Evolutionary conservation across 2,888 invertebrate species (phyloP).

Genomic region (Plemyria rubiginata): DNA sequence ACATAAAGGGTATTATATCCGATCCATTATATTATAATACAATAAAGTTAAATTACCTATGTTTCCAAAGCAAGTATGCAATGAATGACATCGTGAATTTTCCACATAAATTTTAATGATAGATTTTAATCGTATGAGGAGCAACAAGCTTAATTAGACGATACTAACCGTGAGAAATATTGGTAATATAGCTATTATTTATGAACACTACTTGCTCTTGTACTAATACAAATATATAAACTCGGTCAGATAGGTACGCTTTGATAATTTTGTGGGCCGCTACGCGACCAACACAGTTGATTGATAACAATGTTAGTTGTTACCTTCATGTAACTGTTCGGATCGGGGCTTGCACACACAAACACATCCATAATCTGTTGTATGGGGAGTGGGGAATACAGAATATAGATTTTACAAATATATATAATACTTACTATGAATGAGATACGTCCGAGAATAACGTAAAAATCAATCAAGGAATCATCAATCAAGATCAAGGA

Average conservation of each 20-base stretch:
- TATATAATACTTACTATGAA: not conserved
- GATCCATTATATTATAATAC: slow-evolving; percentile 9
- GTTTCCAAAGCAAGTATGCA: slow-evolving; percentile 16
- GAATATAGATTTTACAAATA: slow-evolving; percentile 1
- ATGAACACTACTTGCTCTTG: not conserved
- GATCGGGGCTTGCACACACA: slow-evolving; percentile 6
- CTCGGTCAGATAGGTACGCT: slow-evolving; percentile 8
- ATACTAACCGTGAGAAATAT: slow-evolving; percentile 23
- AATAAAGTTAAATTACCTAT: slow-evolving; percentile 22
- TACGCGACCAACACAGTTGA: slow-evolving; percentile 13
- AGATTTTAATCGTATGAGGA: slow-evolving; percentile 11
- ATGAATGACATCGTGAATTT: slow-evolving; percentile 28
- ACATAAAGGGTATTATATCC: slow-evolving; percentile 18
- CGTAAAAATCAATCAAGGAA: too few relatives aligned
- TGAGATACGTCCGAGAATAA: not conserved
- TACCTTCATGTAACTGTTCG: slow-evolving; percentile 26
- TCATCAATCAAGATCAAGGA: too few relatives aligned
- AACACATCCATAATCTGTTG: slow-evolving; percentile 2
- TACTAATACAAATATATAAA: not conserved
- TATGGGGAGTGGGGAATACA: not conserved
- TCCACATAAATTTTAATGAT: slow-evolving; percentile 13
- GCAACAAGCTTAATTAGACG: slow-evolving; percentile 11
- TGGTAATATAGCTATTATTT: slow-evolving; percentile 4
- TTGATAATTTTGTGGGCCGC: slow-evolving; percentile 15
- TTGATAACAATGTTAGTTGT: slow-evolving; percentile 26